These are phyloP conservation scores for Allygus modestus DNA, from an alignment of 2,888 invertebrate species.

Conservation along the genomic window DNA sequence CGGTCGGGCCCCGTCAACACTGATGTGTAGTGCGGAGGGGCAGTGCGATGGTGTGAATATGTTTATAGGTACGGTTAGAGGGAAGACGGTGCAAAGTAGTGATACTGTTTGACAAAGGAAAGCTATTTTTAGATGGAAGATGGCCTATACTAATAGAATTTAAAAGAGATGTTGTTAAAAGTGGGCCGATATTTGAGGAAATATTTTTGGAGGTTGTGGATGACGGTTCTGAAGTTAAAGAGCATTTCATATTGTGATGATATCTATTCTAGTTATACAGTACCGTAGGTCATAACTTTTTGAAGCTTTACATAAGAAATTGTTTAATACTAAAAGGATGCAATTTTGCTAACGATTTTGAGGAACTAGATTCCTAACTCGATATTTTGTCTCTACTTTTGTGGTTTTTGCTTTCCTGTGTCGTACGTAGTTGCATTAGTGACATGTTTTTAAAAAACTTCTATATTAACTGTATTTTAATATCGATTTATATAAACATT, in stretches of 20 bases:
- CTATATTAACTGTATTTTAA: slow-evolving; percentile 63
- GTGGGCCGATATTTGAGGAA: slow-evolving; percentile 59
- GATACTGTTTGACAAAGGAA: slow-evolving; percentile 61
- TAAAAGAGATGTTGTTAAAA: slow-evolving; percentile 55
- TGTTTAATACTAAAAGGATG: slow-evolving; percentile 63
- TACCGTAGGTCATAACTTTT: slow-evolving; percentile 64
- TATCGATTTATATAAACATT: slow-evolving; percentile 63
- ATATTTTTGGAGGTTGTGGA: slow-evolving; percentile 64
- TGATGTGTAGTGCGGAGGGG: slow-evolving; percentile 41
- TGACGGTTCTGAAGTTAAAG: slow-evolving; percentile 60
- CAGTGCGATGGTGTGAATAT: slow-evolving; percentile 51
- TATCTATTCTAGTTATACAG: slow-evolving; percentile 66
- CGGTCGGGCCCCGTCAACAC: slow-evolving; percentile 35
- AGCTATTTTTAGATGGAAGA: slow-evolving; percentile 62
- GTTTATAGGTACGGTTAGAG: slow-evolving; percentile 56
- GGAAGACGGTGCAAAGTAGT: slow-evolving; percentile 60
- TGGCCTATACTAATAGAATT: slow-evolving; percentile 60
- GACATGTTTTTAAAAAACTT: slow-evolving; percentile 63
- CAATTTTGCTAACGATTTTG: slow-evolving; percentile 65
- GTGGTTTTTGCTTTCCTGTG: slow-evolving; percentile 65
- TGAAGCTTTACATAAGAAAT: slow-evolving; percentile 65
- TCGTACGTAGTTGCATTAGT: slow-evolving; percentile 64
- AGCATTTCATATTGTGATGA: slow-evolving; percentile 65
- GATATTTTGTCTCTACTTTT: slow-evolving; percentile 63
- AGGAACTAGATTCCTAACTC: slow-evolving; percentile 64